Base-by-base conservation (phyloP, 2,113 vertebrate species). In the Taxidea taxus region DNA sequence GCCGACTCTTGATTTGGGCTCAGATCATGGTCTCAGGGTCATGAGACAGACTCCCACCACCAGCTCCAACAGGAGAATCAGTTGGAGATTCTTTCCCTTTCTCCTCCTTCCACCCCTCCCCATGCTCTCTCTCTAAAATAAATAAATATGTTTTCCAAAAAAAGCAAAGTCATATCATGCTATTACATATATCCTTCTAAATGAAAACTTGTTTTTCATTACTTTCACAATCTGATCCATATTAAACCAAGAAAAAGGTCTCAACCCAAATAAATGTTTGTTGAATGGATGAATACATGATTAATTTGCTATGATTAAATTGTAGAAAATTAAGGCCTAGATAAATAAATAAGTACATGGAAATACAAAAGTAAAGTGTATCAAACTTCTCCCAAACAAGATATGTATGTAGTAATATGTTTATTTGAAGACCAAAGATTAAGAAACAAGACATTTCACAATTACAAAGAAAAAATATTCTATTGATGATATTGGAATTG, bases 221-320 rank as follows among this genome's bases (percentile, higher is more conserved):
- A 95, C 91, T 91, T 92, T 82, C 44, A 96, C 20, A 94, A 54
- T 96, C 31, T 66, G 39, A 97, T 90, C 37, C 89, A 91, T 34
- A 85, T 72, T 70, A 95, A 86, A 91, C 7, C 56, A 88, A 78
- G 54, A 95, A 95, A 77, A 77, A 84, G 3, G 31, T 42, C 27
- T 31, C 42, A 91, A 39, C 21, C 8, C 42, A 89, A 23, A 93
- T 64, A 86, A 77, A 78, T 77, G 21, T 74, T 91, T 78, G 44
- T 78, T 89, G 60, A 51, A 80, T 42, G 66, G 42, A 74, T 42
- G n/a, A 87, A 81, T 68, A 90, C 80, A 88, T 93, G 20, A 97
- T 83, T n/a, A 68, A 68, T n/a, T 68, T 60, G 34, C 77, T 78
- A 64, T 72, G 49, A 70, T 85, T 96, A 93, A 93, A 89, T 96